Evolutionary conservation across 2,113 vertebrate genomes (phyloP), one percentile per base, ranked within the genome.

Genomic region (Sakesphorus luctuosus): DNA sequence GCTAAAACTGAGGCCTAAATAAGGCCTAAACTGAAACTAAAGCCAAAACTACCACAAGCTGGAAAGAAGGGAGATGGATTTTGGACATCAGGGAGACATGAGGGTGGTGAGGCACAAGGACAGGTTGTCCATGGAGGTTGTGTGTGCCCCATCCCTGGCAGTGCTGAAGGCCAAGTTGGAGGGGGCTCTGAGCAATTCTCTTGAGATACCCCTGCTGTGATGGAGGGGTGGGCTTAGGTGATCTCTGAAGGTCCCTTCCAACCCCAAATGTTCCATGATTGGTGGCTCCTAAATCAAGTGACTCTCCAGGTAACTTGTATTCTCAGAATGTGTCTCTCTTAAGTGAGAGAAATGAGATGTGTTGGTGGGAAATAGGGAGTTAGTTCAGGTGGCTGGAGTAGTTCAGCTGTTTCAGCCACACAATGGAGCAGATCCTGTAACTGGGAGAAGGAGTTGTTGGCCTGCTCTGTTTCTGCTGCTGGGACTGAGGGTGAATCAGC

Each of bases 221-320:
- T 14, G 9, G 24, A 1, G 15, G 2, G 6, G 19, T 73, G 46
- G 23, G 28, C 18, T 26, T n/a, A 12, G 14, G 5, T 69, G 23
- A 9, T 38, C 40, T 61, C 87, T 61, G 24, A 77, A 90, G 8
- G 4, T 47, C 10, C 7, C 3, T 74, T 77, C 13, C 11, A 69
- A 6, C 20, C 1, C 9, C 24, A 25, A 84, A 23, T 0, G 0
- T 35, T 87, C 26, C 10, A 4, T 35, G 35, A 23, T 6, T 65
- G 18, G 11, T 40, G n/a, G 19, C 46, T 65, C 80, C 31, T 74
- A 49, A 88, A 69, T 61, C 23, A n/a, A 84, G 8, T 66, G 36
- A 87, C n/a, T 82, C 69, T 79, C 4, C 18, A 43, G 20, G 49
- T 26, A 85, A 47, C 31, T 85, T 75, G 4, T 15, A 1, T 67